Evolutionary conservation across 1,140 invertebrate genomes (phyloP), one percentile per base, ranked within the genome.

Genomic region (Lucilia cuprina): DNA sequence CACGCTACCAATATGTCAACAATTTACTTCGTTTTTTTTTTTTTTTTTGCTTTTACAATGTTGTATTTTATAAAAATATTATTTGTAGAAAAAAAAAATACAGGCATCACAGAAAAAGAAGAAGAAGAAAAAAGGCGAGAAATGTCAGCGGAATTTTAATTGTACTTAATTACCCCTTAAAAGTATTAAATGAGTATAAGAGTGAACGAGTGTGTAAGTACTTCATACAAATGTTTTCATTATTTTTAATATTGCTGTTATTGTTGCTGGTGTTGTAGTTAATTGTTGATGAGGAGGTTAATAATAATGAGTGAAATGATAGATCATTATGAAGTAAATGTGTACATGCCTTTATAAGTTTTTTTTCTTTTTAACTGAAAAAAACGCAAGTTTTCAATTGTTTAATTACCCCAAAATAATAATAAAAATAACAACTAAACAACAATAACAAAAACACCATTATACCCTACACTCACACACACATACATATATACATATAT

Each of bases 121-220:
- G 47, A 78, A 78, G 75, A 5, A 35, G 35, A 30, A 78, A 78
- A 78, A 78, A 78, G 75, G 75, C 75, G 75, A 78, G 75, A 78
- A 78, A 78, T 78, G 75, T 78, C 75, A 78, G 75, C 75, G 75
- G 75, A 78, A 78, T 78, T 78, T 78, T 78, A 78, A 78, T 78
- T 78, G 75, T 41, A 78, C 75, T 78, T 78, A 78, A 78, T 78
- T 78, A 78, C 75, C 75, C 35, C 35, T n/a, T 47, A 41, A 78
- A 41, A 78, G 35, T 34, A 78, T 30, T 21, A 78, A 41, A 41
- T 47, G n/a, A n/a, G 35, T 12, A 21, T 9, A n/a, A 13, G 35
- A 35, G 75, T 78, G 75, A 47, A 17, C 35, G 17, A 78, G 75
- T 78, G 30, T 47, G 14, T 25, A 17, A 41, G 75, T 41, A 41